Conservation (phyloP, 2,888 invertebrate genomes). For the Drosophila helvetica region DNA sequence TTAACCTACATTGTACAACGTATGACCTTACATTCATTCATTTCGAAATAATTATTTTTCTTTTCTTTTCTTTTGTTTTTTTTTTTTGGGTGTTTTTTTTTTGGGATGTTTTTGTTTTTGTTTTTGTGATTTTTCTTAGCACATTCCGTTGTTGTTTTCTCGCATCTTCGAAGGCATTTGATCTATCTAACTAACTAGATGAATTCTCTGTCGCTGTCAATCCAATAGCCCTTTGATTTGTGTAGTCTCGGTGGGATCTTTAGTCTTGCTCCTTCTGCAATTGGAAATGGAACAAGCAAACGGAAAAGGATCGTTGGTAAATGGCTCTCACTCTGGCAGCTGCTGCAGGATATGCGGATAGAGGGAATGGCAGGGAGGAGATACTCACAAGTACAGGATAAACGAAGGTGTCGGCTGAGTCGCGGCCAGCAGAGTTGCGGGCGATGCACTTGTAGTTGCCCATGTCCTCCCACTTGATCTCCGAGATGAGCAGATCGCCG, state of each 20-base stretch:
- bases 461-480: constrained; percentile 92
- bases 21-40: constrained; percentile 37
- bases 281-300: constrained; percentile 27
- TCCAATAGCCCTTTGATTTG: constrained; percentile 67
- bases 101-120: constrained; percentile 33
- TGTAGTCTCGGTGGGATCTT: constrained; percentile 47
- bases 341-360: not conserved
- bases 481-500: constrained; percentile 90
- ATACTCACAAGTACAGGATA: constrained; percentile 86
- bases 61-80: constrained; percentile 30
- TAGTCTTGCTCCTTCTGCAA: constrained; percentile 78
- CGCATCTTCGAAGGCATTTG: constrained; percentile 80
- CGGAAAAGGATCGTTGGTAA: constrained; percentile 2
- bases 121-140: constrained; percentile 34
- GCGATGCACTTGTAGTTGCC: constrained; percentile 91
- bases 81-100: constrained; percentile 41
- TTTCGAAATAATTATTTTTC: constrained; percentile 27
- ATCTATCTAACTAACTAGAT: constrained; percentile 76
- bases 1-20: constrained; percentile 42
- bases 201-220: constrained; percentile 57
- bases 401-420: constrained; percentile 88
- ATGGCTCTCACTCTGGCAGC: not conserved
- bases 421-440: constrained; percentile 87
- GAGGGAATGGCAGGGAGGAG: too few species aligned
- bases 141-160: constrained; percentile 45